Percentiles rank a stretch among this genome's conserved stretches.
These are phyloP conservation scores for Cydia splendana DNA, from an alignment of 1,140 invertebrate species.

Conservation along the genomic window DNA sequence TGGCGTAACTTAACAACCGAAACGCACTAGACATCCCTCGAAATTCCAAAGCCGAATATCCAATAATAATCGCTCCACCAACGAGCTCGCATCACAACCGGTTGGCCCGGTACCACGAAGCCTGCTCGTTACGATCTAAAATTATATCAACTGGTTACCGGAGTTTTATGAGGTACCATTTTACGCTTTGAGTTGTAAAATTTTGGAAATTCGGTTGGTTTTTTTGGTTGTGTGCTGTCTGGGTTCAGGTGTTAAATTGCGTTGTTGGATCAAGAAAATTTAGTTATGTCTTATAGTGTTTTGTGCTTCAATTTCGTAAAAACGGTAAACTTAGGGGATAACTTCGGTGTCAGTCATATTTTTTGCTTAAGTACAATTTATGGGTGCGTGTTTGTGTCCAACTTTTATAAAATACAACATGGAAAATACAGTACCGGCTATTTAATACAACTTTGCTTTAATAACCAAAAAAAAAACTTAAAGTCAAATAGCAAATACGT, in stretches of 20 bases:
- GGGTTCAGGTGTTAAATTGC: neutral
- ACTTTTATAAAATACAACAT: too few relatives aligned
- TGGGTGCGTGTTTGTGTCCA: too few relatives aligned
- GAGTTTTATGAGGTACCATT: conserved; percentile 7
- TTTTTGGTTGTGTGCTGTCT: neutral
- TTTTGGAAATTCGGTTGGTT: neutral
- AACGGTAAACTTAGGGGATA: too few relatives aligned
- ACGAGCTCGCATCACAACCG: conserved; percentile 56
- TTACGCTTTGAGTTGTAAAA: conserved; percentile 7
- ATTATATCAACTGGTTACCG: conserved; percentile 13
- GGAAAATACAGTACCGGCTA: too few relatives aligned
- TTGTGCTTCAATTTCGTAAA: too few relatives aligned
- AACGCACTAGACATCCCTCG: conserved; percentile 37
- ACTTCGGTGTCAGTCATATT: too few relatives aligned
- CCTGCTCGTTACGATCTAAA: neutral
- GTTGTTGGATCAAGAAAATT: neutral
- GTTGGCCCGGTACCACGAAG: conserved; percentile 40
- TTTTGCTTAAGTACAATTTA: too few relatives aligned
- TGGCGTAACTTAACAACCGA: conserved; percentile 1
- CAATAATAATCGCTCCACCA: conserved; percentile 63
- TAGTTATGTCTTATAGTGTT: neutral
- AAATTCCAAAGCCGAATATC: conserved; percentile 43
- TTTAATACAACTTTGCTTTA: too few relatives aligned
- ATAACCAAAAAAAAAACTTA: too few relatives aligned
- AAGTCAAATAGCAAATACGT: too few relatives aligned